Percentiles rank a stretch among this genome's conserved stretches.
Evolutionary conservation across 2,113 vertebrate genomes (phyloP).

Genomic region (Globicephala melas): DNA sequence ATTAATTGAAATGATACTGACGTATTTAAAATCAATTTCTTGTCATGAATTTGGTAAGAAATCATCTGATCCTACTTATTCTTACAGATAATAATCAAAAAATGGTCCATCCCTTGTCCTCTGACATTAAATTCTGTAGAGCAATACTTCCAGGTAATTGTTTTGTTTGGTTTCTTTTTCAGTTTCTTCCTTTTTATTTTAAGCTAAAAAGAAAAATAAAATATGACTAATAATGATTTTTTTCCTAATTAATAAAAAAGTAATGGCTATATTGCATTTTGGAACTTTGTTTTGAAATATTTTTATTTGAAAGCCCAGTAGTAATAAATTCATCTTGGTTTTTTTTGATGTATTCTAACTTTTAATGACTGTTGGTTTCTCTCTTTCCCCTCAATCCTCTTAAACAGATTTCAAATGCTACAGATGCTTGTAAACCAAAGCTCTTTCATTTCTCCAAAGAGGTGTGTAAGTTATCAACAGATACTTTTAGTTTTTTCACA

Average conservation of each 20-base stretch:
- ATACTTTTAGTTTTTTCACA: constrained; percentile 75
- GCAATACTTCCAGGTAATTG: constrained; percentile 77
- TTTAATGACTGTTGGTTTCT: constrained; percentile 67
- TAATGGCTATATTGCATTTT: constrained; percentile 60
- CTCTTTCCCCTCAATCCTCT: constrained; percentile 73
- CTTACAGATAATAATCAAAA: constrained; percentile 91
- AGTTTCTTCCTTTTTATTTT: constrained; percentile 62
- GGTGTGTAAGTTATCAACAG: constrained; percentile 85
- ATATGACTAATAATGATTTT: neutral
- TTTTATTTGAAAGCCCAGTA: constrained; percentile 51
- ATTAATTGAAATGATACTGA: neutral
- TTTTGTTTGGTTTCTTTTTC: neutral
- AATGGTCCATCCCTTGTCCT: constrained; percentile 94
- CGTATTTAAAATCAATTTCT: constrained; percentile 30
- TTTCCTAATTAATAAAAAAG: constrained; percentile 33
- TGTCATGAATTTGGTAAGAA: constrained; percentile 23
- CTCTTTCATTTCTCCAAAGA: constrained; percentile 93
- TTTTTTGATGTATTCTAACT: constrained; percentile 53
- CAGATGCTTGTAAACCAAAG: constrained; percentile 89
- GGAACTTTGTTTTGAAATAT: constrained; percentile 67
- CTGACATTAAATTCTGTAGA: constrained; percentile 83
- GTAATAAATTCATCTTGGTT: constrained; percentile 54
- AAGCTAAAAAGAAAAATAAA: constrained; percentile 58
- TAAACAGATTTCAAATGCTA: constrained; percentile 90
- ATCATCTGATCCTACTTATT: constrained; percentile 53